A percentile compares a stretch with the other conserved stretches of the same genome.
Conservation (phyloP, 2,113 vertebrate genomes). For the Tinamus guttatus region DNA sequence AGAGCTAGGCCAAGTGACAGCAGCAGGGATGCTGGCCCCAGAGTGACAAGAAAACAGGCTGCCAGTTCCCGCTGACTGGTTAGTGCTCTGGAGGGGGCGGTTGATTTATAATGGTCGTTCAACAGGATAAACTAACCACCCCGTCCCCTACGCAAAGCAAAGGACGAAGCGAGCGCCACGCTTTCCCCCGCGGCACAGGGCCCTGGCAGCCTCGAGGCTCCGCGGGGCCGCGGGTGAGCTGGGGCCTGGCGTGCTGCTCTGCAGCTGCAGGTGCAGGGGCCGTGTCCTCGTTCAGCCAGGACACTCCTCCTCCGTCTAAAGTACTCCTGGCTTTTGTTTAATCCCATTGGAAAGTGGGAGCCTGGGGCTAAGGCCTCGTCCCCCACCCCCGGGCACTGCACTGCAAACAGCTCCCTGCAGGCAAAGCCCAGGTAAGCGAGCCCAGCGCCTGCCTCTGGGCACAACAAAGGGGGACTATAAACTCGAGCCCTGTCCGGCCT, state of each 20-base stretch:
- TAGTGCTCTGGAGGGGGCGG: not conserved
- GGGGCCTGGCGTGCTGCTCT: fast-evolving
- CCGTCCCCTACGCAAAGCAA: slow-evolving; percentile 6
- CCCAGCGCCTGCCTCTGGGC: not conserved
- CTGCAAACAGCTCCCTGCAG: not conserved
- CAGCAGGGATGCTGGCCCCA: not conserved
- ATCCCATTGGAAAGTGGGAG: not conserved
- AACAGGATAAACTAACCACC: not conserved
- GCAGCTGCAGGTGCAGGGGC: not conserved
- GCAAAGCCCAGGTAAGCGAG: not conserved
- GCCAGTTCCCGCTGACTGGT: not conserved
- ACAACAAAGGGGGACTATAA: not conserved
- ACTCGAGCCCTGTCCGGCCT: not conserved
- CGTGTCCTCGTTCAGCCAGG: fast-evolving
- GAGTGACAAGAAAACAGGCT: not conserved
- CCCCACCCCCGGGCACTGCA: not conserved
- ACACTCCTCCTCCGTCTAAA: not conserved
- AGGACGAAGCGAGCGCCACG: not conserved
- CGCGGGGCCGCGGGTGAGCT: fast-evolving
- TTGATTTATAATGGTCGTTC: not conserved
- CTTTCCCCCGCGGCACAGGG: not conserved
- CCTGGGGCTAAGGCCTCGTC: not conserved
- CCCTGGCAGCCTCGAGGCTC: not conserved
- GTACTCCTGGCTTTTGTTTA: fast-evolving
- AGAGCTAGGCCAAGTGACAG: not conserved